Evolutionary conservation across 2,113 vertebrate species (phyloP), one percentile per base, ranked within the genome.

Genomic region (Turdus rufiventris): DNA sequence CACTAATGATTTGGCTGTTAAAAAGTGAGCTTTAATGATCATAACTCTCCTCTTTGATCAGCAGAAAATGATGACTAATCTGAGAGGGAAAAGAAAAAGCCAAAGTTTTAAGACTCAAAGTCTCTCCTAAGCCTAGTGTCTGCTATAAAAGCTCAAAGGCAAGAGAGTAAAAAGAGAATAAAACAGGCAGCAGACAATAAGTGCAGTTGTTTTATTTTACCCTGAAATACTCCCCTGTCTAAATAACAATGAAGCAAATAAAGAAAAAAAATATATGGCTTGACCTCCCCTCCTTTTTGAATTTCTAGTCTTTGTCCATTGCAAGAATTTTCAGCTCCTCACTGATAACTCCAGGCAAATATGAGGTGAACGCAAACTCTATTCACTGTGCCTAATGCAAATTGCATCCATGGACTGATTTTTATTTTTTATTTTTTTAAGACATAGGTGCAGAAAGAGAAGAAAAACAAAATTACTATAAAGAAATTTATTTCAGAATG

Each of bases 1-100:
- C 89, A 88, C 75, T 96, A 96, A 96, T 90, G 75, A 88, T 86
- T 96, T 90, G 82, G 38, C 82, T 92, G 71, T 96, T 90, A 88
- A 85, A 89, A 88, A 91, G 53, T 67, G 80, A 89, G 80, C n/a
- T 92, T 76, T 93, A 91, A 88, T 81, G 54, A 85, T 75, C 65
- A 23, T 83, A 93, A 80, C 21, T 88, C 56, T 91, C 65, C 34
- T 80, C 83, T 96, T 96, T 94, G 93, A 91, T 94, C 92, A 95
- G 43, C 19, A 84, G 90, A 88, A 96, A 93, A 86, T 36, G 57
- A 76, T 83, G 56, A 85, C 75, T 92, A 86, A 90, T 71, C 50
- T 80, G 47, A 91, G 90, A 47, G 3, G 16, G 21, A 14, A 38
- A 89, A 28, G 68, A 36, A 29, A 29, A 18, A 0, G 0, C 10